A percentile compares a stretch with the other conserved stretches of the same genome.
Conservation (phyloP, 2,888 invertebrate genomes). For the Drosophila leonis region DNA sequence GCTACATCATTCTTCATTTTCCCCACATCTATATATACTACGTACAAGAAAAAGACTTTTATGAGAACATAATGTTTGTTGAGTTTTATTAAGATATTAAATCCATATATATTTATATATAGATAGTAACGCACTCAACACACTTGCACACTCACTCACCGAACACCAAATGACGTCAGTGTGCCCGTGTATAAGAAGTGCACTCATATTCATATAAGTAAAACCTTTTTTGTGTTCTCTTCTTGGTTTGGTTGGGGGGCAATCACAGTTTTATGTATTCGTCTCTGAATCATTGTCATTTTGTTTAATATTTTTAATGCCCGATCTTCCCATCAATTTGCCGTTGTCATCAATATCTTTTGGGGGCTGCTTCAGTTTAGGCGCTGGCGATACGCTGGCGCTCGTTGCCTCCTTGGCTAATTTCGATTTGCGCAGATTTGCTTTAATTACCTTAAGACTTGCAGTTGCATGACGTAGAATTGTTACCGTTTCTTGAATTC, state of each 20-base stretch:
- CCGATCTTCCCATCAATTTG: neutral
- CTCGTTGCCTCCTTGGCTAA: neutral
- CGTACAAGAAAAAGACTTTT: neutral
- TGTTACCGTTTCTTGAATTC: neutral
- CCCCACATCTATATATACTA: neutral
- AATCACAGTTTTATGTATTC: neutral
- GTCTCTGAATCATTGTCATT: neutral
- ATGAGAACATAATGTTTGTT: neutral
- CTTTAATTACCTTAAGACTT: neutral
- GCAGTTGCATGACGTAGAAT: neutral
- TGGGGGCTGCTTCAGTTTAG: neutral
- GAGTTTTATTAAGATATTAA: neutral
- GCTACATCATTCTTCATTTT: neutral
- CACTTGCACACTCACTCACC: slow-evolving; percentile 28
- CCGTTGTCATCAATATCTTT: neutral
- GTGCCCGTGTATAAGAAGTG: slow-evolving; percentile 11
- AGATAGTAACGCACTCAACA: slow-evolving; percentile 12
- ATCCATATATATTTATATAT: neutral
- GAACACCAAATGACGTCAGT: slow-evolving; percentile 13
- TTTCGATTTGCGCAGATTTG: neutral
- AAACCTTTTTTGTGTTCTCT: neutral
- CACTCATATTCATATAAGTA: slow-evolving; percentile 5
- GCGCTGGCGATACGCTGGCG: neutral
- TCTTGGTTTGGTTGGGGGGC: neutral
- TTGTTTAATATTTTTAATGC: neutral